Percentiles rank a stretch among this genome's conserved stretches.
Conservation (phyloP, 2,797 vertebrate species). For the Sternarchorhynchus goeldii region DNA sequence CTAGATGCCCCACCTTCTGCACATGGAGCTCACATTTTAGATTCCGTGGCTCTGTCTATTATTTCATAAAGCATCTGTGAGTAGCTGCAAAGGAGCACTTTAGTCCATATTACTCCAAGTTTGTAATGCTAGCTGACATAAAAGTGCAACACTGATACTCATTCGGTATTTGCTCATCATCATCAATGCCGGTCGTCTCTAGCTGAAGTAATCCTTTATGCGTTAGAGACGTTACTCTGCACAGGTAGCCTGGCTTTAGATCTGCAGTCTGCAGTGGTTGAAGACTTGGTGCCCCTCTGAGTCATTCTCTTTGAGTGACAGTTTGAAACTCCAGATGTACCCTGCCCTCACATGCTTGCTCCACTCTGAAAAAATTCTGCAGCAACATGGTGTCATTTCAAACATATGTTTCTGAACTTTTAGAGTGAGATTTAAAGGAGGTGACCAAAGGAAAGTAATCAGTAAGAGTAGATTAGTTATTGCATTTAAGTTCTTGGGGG, state of each 20-base stretch:
- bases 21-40: slow-evolving; percentile 63
- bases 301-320: no score
- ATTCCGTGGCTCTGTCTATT: slow-evolving; percentile 64
- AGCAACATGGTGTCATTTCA: no score
- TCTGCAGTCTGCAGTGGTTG: no score
- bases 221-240: neutral
- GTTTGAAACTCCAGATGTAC: no score
- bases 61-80: slow-evolving; percentile 36
- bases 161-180: neutral
- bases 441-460: no score
- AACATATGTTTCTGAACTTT: no score
- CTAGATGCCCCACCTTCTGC: slow-evolving; percentile 74
- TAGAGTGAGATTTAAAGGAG: no score
- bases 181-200: neutral
- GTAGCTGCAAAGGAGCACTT: neutral
- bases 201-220: neutral
- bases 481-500: slow-evolving; percentile 21
- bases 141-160: neutral
- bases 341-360: no score
- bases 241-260: neutral
- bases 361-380: no score
- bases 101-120: neutral
- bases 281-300: neutral
- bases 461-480: neutral
- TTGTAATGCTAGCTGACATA: neutral